Evolutionary conservation across 92 coral and sea anemone species (phyloP).

Genomic region (Epizoanthus stellaris): DNA sequence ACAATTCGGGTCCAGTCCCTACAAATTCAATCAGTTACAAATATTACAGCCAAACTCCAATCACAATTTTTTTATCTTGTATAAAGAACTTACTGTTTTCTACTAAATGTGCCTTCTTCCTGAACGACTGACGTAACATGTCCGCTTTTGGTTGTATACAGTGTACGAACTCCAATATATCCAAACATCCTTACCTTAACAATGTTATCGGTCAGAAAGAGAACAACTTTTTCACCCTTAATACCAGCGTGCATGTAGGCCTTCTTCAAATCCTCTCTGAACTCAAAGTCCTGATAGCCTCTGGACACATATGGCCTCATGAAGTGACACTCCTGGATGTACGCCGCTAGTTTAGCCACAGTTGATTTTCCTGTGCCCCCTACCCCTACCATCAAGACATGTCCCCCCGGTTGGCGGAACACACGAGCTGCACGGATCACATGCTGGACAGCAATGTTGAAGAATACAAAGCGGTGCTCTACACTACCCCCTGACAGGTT

Average conservation of each 20-base stretch:
- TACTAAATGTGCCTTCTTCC: no score
- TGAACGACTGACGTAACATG: no score
- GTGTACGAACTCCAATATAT: background rate
- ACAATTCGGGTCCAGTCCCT: no score
- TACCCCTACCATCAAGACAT: slow-evolving; percentile 93
- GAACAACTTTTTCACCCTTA: slow-evolving; percentile 83
- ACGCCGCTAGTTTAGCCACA: slow-evolving; percentile 93
- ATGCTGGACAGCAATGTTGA: slow-evolving; percentile 93
- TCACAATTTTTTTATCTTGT: no score
- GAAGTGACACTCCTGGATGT: slow-evolving; percentile 82
- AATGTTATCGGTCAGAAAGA: slow-evolving; percentile 81
- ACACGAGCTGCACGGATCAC: slow-evolving; percentile 98
- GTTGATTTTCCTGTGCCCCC: slow-evolving; percentile 97
- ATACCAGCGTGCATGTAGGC: slow-evolving; percentile 81
- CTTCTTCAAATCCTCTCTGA: slow-evolving; percentile 89
- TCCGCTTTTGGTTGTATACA: no score
- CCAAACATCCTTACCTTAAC: slow-evolving; percentile 72
- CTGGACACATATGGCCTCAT: slow-evolving; percentile 77
- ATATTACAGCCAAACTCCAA: no score
- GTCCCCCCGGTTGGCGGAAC: slow-evolving; percentile 95
- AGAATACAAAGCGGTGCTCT: slow-evolving; percentile 97
- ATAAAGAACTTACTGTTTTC: no score
- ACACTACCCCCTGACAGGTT: slow-evolving; percentile 83
- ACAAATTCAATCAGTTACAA: no score
- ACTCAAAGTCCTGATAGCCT: slow-evolving; percentile 79